Evolutionary conservation across 2,888 invertebrate species (phyloP).

Genomic region (Oxystoma pomonae): DNA sequence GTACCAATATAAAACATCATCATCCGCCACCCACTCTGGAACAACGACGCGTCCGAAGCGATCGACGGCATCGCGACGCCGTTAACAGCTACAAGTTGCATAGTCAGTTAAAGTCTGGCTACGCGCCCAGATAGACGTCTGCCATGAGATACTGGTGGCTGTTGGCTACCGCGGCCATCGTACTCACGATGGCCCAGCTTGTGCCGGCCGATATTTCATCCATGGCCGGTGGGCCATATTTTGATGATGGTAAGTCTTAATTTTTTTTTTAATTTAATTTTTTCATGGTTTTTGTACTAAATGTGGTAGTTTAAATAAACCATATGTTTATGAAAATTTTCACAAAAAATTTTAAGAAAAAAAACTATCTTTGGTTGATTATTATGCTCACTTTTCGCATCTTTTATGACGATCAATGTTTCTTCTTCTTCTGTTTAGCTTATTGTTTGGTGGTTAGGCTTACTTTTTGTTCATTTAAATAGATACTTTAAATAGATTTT

Average conservation of each 20-base stretch:
- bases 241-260: conserved; percentile 21
- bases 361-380: no score
- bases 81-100: not conserved
- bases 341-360: no score
- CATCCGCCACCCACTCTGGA: not conserved
- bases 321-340: no score
- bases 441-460: no score
- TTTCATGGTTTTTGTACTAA: no score
- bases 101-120: not conserved
- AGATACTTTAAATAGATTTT: no score
- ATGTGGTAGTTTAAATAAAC: no score
- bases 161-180: not conserved
- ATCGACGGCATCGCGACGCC: not conserved
- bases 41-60: not conserved
- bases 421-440: no score
- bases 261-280: not conserved
- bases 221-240: conserved; percentile 16
- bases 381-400: no score
- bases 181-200: conserved; percentile 39
- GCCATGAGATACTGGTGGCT: not conserved
- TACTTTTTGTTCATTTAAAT: no score
- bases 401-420: no score
- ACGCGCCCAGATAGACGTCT: not conserved
- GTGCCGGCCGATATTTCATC: conserved; percentile 27
- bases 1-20: not conserved